These are phyloP conservation scores for Athene noctua DNA, from an alignment of 2,113 vertebrate genomes.

Conservation along the genomic window DNA sequence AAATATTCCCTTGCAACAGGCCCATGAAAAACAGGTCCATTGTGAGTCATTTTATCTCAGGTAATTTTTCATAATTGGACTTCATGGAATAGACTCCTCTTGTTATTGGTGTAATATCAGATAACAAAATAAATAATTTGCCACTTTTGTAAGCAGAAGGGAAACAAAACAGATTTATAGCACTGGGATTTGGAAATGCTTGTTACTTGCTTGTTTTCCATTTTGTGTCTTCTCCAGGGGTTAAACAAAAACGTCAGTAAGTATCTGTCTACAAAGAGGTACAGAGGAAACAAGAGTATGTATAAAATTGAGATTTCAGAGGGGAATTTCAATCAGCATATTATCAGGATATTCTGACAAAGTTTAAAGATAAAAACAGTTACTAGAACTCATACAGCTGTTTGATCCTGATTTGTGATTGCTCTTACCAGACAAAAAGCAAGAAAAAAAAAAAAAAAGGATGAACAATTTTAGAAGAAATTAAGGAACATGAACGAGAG, in stretches of 20 bases:
- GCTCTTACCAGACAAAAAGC: background rate
- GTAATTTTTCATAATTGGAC: slow-evolving; percentile 64
- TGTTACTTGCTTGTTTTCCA: slow-evolving; percentile 57
- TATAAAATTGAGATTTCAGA: slow-evolving; percentile 24
- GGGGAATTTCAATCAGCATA: slow-evolving; percentile 47
- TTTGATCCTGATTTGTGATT: slow-evolving; percentile 7
- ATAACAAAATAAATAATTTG: slow-evolving; percentile 66
- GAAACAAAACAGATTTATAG: slow-evolving; percentile 44
- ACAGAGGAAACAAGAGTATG: background rate
- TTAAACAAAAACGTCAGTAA: slow-evolving; percentile 52
- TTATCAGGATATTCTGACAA: slow-evolving; percentile 38
- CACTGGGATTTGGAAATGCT: slow-evolving; percentile 51
- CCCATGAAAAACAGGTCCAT: background rate
- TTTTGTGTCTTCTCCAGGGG: slow-evolving; percentile 53
- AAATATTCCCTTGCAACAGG: slow-evolving; percentile 29
- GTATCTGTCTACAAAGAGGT: slow-evolving; percentile 25
- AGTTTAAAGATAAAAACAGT: slow-evolving; percentile 3
- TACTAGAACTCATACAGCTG: background rate
- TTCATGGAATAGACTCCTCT: slow-evolving; percentile 21
- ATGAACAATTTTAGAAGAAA: background rate
- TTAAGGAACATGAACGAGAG: background rate
- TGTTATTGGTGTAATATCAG: slow-evolving; percentile 39
- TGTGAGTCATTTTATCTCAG: slow-evolving; percentile 46
- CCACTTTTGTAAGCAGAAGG: slow-evolving; percentile 38
- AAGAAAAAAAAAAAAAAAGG: background rate